Conservation (phyloP, 1,140 invertebrate genomes). For the Fopius arisanus region DNA sequence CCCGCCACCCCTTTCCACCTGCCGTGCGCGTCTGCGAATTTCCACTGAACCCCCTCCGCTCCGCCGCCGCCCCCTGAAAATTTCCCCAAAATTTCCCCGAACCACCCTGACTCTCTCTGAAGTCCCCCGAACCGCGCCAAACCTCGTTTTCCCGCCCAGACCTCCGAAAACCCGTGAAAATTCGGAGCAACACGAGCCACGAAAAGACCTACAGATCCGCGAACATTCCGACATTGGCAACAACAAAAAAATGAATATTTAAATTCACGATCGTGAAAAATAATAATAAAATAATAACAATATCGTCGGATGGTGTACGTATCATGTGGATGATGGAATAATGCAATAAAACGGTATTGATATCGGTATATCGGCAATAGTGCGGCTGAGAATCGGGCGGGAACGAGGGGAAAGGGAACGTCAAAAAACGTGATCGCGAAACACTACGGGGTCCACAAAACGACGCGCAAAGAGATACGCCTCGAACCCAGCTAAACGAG, state of each 20-base stretch:
- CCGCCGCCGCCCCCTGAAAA: background rate
- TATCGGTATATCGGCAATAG: background rate
- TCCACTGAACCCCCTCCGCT: background rate
- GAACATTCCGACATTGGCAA: no score
- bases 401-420: slow-evolving; percentile 56
- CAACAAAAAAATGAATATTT: no score
- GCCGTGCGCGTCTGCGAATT: background rate
- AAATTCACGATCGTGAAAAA: no score
- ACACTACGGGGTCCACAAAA: slow-evolving; percentile 75
- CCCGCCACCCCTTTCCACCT: background rate
- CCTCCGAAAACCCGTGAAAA: no score
- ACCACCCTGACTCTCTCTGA: no score
- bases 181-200: no score
- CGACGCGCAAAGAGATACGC: slow-evolving; percentile 76
- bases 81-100: background rate
- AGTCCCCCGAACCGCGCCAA: background rate
- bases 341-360: no score
- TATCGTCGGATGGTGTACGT: no score
- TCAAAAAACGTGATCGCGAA: slow-evolving; percentile 80
- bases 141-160: no score
- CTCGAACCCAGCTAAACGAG: slow-evolving; percentile 57
- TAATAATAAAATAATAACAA: no score
- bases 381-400: slow-evolving; percentile 43
- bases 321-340: no score
- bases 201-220: no score